Percentiles rank a stretch among this genome's conserved stretches.
phyloP scores from a whole-genome alignment of 2,113 vertebrate genomes.

The Syngnathus scovelli region DNA sequence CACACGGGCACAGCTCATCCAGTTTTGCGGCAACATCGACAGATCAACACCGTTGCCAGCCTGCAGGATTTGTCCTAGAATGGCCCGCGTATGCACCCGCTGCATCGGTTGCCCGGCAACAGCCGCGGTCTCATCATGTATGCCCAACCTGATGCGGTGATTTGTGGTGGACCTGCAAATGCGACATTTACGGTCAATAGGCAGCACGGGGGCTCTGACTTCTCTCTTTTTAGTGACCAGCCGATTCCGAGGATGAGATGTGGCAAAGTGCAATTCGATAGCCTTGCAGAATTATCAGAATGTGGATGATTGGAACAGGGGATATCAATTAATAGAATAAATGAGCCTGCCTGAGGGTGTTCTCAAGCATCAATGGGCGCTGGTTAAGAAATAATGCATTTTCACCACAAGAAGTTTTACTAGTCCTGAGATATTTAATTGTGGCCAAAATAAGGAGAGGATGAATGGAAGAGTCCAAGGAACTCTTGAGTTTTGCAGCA shows the following conservation, averaged over 20 bases:
- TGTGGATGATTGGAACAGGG: not conserved
- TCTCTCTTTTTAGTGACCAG: not conserved
- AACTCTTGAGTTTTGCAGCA: not conserved
- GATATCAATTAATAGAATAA: not conserved
- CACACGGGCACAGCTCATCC: not conserved
- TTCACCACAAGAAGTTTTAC: not conserved
- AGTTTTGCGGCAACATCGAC: not conserved
- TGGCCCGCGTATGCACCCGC: conserved; percentile 1
- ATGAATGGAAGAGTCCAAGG: too few relatives aligned
- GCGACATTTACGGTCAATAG: conserved; percentile 7
- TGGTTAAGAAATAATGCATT: not conserved
- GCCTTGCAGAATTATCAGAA: not conserved
- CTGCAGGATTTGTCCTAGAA: conserved; percentile 3
- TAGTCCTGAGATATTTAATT: not conserved
- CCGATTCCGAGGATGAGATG: not conserved
- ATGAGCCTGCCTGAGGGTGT: not conserved
- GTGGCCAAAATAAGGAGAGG: too few relatives aligned
- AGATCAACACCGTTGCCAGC: not conserved
- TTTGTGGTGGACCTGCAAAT: conserved; percentile 6
- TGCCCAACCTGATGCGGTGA: conserved; percentile 7
- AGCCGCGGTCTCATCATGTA: conserved; percentile 6
- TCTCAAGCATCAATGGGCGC: not conserved
- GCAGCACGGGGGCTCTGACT: not conserved
- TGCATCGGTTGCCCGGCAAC: conserved; percentile 8
- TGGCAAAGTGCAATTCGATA: not conserved